A percentile compares a stretch with the other conserved stretches of the same genome.
phyloP scores from a whole-genome alignment of 2,797 vertebrate genomes.

The Oreochromis mossambicus region DNA sequence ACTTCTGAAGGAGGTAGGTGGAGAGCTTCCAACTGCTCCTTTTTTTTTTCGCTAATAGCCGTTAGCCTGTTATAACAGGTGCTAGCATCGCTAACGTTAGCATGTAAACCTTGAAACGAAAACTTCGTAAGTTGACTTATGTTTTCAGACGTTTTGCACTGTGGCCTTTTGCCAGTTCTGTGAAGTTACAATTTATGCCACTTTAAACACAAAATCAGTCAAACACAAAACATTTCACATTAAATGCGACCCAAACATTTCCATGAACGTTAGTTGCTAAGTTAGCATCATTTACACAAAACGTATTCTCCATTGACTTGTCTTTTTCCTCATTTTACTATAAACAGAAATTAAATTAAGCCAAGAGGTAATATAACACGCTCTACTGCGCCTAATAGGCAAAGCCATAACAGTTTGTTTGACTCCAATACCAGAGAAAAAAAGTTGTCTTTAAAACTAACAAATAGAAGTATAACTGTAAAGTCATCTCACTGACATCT shows the following conservation, averaged over 20 bases:
- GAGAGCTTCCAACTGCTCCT: not conserved
- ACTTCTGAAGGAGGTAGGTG: not conserved
- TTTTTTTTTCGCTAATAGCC: rapidly evolving
- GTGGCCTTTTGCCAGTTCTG: not conserved
- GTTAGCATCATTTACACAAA: not conserved
- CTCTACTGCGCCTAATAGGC: not conserved
- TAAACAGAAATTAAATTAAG: not conserved
- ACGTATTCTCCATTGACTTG: not conserved
- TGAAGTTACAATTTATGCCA: rapidly evolving
- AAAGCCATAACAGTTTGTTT: not conserved
- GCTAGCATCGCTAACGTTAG: constrained; percentile 14
- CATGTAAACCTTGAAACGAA: not conserved
- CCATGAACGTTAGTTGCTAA: not conserved
- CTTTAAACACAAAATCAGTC: not conserved
- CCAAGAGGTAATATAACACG: not conserved
- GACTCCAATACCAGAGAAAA: rapidly evolving
- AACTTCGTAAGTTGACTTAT: rapidly evolving
- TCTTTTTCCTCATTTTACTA: not conserved
- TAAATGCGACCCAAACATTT: not conserved
- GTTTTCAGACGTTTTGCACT: not conserved
- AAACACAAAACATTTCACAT: not conserved
- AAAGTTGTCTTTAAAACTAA: not conserved
- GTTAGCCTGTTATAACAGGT: not conserved
- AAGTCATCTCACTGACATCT: constrained; percentile 13
- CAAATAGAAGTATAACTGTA: not conserved